Base-by-base conservation (phyloP, 2,888 invertebrate genomes). In the Nymphalis urticae region DNA sequence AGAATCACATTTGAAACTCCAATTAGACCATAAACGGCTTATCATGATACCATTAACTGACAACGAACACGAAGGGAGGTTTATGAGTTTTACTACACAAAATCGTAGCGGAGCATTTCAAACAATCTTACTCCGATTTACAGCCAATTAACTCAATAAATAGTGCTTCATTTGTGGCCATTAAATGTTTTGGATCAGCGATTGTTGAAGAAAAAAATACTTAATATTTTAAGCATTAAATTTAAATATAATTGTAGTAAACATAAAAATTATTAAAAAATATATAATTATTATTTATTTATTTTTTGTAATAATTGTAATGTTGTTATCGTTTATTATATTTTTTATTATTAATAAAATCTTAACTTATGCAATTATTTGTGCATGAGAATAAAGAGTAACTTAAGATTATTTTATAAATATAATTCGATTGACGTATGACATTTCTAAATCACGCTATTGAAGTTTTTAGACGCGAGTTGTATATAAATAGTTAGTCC, bases 31-130 rank as follows among this genome's bases (percentile, higher is more conserved):
- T 90, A 91, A 91, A 90, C 78, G 79, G 76, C 86, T 90, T 90
- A 90, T 90, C 89, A 86, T 85, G 85, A 83, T 84, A 81, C 85
- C 83, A 90, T 91, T 91, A 91, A 85, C 86, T 80, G 84, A 86
- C 87, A 85, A 79, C 80, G 80, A 81, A 86, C 87, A 82, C 83
- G 80, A 84, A 84, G 89, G 90, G 90, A 85, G 90, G 90, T 92
- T 92, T 92, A 91, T 90, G 88, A 88, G 88, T 85, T 91, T 89
- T 86, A 90, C 89, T 89, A 88, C 87, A 88, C 83, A 84, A 90
- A 91, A 92, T 91, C 85, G 87, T 85, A 83, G 85, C 82, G 84
- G 85, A 84, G 85, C 86, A 85, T 89, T 89, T 86, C 81, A 76
- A 88, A 88, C 88, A 89, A 89, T 89, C 86, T 81, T 76, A 82